Percentiles rank a stretch among this genome's conserved stretches.
Conservation (phyloP, 1,140 invertebrate species). For the Drosophila nigrodunni region DNA sequence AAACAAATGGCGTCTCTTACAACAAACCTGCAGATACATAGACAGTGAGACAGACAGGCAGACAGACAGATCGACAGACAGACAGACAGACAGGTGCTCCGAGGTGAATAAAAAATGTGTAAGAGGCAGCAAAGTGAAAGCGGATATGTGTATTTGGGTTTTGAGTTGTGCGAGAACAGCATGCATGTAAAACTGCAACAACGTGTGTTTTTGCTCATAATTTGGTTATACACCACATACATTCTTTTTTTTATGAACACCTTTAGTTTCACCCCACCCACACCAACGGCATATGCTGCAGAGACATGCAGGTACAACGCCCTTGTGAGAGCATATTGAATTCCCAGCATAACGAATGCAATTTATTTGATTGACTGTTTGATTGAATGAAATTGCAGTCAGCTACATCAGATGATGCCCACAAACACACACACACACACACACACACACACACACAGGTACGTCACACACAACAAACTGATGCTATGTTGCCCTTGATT, state of each 20-base stretch:
- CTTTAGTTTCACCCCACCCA: background rate
- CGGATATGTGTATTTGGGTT: background rate
- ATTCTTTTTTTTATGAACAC: background rate
- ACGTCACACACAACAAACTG: background rate
- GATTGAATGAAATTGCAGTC: conserved; percentile 70
- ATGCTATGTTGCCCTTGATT: no score
- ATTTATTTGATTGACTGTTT: conserved; percentile 80
- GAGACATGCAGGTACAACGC: conserved; percentile 10
- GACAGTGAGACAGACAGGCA: background rate
- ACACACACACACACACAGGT: background rate
- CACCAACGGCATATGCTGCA: background rate
- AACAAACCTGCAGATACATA: conserved; percentile 24
- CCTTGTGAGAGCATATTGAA: conserved; percentile 66
- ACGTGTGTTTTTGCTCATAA: conserved; percentile 65
- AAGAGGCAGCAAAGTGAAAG: background rate
- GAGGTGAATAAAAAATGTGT: background rate
- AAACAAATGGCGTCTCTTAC: conserved; percentile 80
- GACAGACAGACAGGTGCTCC: background rate
- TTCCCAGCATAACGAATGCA: conserved; percentile 74
- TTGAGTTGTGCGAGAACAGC: background rate
- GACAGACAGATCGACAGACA: background rate
- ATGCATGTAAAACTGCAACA: conserved; percentile 43
- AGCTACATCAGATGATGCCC: conserved; percentile 37
- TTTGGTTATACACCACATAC: conserved; percentile 59
- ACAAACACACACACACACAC: background rate